A percentile compares a stretch with the other conserved stretches of the same genome.
phyloP scores from a whole-genome alignment of 2,888 invertebrate genomes.

The Pachycephus smyrnensis region DNA sequence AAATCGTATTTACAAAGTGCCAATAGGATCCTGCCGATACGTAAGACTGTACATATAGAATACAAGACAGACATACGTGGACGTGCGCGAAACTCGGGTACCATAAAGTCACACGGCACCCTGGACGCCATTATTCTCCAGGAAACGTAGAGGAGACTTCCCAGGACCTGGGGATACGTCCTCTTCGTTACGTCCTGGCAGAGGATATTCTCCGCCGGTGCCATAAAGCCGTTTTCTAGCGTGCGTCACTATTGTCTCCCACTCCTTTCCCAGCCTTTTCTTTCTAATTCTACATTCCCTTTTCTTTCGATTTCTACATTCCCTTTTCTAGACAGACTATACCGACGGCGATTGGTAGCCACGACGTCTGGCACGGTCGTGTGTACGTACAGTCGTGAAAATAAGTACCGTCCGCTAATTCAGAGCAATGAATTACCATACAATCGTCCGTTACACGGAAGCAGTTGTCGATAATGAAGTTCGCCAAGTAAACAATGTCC shows the following conservation, averaged over 20 bases:
- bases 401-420: background rate
- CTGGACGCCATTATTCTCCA: slow-evolving; percentile 33
- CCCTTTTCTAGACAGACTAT: background rate
- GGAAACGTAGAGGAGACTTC: slow-evolving; percentile 1
- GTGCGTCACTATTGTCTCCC: background rate
- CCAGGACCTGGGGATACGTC: background rate
- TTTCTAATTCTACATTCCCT: no score
- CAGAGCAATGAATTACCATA: slow-evolving; percentile 7
- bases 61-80: background rate
- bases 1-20: background rate
- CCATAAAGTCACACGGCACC: slow-evolving; percentile 31
- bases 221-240: slow-evolving; percentile 14
- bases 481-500: slow-evolving; percentile 1
- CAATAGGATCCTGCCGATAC: background rate
- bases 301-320: background rate
- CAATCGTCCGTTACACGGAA: background rate
- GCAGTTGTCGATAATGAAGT: background rate
- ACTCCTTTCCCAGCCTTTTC: no score
- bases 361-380: background rate
- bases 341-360: background rate
- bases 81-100: slow-evolving; percentile 10
- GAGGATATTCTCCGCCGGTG: slow-evolving; percentile 17
- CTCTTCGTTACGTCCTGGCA: slow-evolving; percentile 1
- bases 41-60: background rate
- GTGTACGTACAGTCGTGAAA: background rate